These are phyloP conservation scores for Petrocephalus microphthalmus DNA, from an alignment of 2,113 vertebrate genomes.

Conservation along the genomic window DNA sequence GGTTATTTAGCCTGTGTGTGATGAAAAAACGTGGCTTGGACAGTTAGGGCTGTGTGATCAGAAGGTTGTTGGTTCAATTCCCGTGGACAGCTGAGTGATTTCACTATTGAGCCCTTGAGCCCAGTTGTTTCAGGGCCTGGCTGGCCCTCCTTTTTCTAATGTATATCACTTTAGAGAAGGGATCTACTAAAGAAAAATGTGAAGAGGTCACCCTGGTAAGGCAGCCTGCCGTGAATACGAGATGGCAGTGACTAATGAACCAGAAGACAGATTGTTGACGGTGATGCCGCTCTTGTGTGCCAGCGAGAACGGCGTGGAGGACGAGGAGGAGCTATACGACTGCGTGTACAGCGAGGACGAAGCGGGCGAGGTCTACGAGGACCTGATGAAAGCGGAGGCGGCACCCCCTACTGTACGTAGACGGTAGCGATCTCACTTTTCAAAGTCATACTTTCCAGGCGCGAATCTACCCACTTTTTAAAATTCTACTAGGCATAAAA, in stretches of 20 bases:
- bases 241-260: background rate
- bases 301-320: conserved; percentile 71
- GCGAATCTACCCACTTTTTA: background rate
- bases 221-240: background rate
- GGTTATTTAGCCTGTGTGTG: background rate
- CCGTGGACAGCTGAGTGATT: background rate
- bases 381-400: conserved; percentile 81
- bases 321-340: conserved; percentile 78
- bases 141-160: background rate
- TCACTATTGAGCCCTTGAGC: background rate
- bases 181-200: background rate
- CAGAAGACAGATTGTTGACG: background rate
- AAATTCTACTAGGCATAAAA: background rate
- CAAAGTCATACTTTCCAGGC: background rate
- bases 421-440: background rate
- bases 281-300: background rate
- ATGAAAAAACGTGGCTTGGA: background rate
- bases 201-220: background rate
- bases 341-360: conserved; percentile 77
- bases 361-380: conserved; percentile 85
- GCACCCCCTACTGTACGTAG: conserved; percentile 61
- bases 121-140: background rate
- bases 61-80: background rate
- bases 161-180: background rate
- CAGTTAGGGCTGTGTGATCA: background rate